Percentiles rank a stretch among this genome's conserved stretches.
Conservation (phyloP, 2,888 invertebrate species). For the Ophion obscuratus region DNA sequence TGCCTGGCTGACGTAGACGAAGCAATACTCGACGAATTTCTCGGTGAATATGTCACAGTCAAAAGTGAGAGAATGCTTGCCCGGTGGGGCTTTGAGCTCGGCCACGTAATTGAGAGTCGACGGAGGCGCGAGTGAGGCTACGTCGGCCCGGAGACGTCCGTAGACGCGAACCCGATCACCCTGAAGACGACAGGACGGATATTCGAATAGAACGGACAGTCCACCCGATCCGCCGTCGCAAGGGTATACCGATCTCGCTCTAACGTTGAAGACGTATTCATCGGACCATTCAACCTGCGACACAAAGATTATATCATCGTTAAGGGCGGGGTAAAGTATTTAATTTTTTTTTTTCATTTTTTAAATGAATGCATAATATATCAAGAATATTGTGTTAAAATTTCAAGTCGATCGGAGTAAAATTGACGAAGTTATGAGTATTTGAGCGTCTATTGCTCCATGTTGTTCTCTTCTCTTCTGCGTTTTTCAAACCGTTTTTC, state of each 20-base stretch:
- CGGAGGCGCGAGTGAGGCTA: conserved; percentile 88
- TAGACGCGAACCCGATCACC: conserved; percentile 93
- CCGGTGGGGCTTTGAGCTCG: conserved; percentile 88
- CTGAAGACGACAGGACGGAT: conserved; percentile 92
- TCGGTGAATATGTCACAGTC: conserved; percentile 94
- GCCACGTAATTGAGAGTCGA: conserved; percentile 88
- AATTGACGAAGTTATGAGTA: too few relatives aligned
- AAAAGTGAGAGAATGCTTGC: conserved; percentile 91
- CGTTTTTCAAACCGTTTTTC: too few relatives aligned
- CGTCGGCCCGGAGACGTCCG: conserved; percentile 89
- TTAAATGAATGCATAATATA: too few relatives aligned
- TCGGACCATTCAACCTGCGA: conserved; percentile 93
- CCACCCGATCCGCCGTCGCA: conserved; percentile 90
- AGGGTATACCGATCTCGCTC: conserved; percentile 92
- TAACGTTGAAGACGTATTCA: conserved; percentile 93
- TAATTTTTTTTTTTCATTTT: too few relatives aligned
- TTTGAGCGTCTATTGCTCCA: too few relatives aligned
- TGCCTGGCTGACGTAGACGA: conserved; percentile 94
- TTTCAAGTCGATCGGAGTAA: too few relatives aligned
- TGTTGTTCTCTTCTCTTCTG: too few relatives aligned
- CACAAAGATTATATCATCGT: conserved; percentile 11
- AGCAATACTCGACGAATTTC: conserved; percentile 93
- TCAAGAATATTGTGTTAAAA: too few relatives aligned
- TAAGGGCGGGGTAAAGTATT: too few relatives aligned
- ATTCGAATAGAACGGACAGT: conserved; percentile 92